Percentiles rank a stretch among this genome's conserved stretches.
Conservation (phyloP, 1,140 invertebrate genomes). For the Drosophila pseudoobscura region DNA sequence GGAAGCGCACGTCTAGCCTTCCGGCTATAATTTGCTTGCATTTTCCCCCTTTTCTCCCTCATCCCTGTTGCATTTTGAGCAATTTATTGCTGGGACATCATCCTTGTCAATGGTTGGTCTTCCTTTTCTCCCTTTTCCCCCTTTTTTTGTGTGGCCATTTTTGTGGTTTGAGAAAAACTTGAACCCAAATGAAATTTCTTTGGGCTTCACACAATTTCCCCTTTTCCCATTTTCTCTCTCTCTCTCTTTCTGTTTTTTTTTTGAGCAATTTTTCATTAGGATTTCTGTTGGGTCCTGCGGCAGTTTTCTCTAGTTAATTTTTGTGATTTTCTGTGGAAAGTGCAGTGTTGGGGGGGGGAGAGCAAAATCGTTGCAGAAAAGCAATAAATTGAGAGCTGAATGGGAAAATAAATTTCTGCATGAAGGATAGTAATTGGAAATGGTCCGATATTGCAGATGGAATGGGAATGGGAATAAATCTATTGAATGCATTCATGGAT, state of each 20-base stretch:
- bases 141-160: constrained; percentile 29
- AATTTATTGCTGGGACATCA: constrained; percentile 68
- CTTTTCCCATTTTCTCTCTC: not conserved
- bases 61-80: constrained; percentile 56
- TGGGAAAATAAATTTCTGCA: not conserved
- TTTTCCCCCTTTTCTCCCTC: constrained; percentile 22
- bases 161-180: constrained; percentile 48
- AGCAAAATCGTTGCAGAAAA: not conserved
- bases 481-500: not conserved
- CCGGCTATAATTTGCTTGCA: constrained; percentile 71
- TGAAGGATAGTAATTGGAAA: constrained; percentile 3
- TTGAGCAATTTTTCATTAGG: constrained; percentile 68
- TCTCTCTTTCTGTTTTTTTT: constrained; percentile 8
- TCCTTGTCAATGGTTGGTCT: constrained; percentile 36
- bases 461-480: not conserved
- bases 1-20: constrained; percentile 1
- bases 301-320: constrained; percentile 80
- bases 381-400: constrained; percentile 23
- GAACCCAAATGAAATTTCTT: constrained; percentile 52
- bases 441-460: not conserved
- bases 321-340: constrained; percentile 68
- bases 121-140: not conserved
- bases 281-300: constrained; percentile 62
- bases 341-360: not conserved
- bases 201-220: constrained; percentile 1